Percentiles rank a stretch among this genome's conserved stretches.
Conservation (phyloP, 2,888 invertebrate genomes). For the Papilio protenor region DNA sequence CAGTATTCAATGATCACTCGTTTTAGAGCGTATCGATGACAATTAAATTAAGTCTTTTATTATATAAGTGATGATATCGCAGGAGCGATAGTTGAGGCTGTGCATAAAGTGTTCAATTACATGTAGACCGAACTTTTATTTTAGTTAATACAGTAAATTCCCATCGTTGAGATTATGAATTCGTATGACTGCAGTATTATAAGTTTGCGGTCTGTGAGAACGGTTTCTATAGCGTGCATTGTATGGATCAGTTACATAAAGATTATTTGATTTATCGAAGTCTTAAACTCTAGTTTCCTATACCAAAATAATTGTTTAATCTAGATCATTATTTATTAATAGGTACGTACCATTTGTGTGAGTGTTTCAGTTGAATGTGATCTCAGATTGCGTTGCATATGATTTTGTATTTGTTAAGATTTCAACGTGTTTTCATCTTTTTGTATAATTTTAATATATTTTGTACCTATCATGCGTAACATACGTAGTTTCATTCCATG, state of each 20-base stretch:
- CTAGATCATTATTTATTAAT: conserved; percentile 82
- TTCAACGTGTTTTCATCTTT: conserved; percentile 70
- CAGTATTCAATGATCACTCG: conserved; percentile 83
- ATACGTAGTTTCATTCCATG: conserved; percentile 70
- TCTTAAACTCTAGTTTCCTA: conserved; percentile 77
- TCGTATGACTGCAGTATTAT: conserved; percentile 76
- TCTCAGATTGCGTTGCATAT: conserved; percentile 73
- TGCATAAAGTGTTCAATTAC: conserved; percentile 83
- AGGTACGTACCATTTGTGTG: conserved; percentile 66
- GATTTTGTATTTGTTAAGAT: conserved; percentile 60
- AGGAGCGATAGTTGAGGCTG: conserved; percentile 77
- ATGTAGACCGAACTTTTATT: conserved; percentile 66
- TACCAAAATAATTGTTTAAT: conserved; percentile 79
- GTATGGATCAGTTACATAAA: conserved; percentile 57
- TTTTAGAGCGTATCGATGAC: conserved; percentile 82
- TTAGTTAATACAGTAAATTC: conserved; percentile 72
- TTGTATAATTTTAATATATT: conserved; percentile 59
- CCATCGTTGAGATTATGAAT: conserved; percentile 80
- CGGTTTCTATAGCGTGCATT: conserved; percentile 57
- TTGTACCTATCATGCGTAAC: conserved; percentile 66
- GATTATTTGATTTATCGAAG: conserved; percentile 52
- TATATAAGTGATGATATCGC: conserved; percentile 74
- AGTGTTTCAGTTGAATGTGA: conserved; percentile 76
- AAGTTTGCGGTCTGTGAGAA: conserved; percentile 63
- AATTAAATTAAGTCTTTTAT: conserved; percentile 73